phyloP scores from a whole-genome alignment of 1,140 invertebrate genomes.

The Drosophila parabipectinata region DNA sequence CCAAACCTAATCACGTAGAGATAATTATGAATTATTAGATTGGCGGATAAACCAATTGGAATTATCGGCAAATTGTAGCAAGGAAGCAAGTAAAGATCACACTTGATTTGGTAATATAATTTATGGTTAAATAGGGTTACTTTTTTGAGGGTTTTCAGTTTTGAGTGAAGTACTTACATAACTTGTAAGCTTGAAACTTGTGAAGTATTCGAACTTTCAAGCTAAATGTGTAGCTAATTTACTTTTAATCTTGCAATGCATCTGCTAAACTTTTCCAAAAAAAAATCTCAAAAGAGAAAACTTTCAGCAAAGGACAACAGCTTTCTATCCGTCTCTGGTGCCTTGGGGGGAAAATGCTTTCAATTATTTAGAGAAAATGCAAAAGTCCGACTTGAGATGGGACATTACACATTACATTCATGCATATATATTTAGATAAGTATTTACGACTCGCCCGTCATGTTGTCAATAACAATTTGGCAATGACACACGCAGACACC shows the following conservation, averaged over 20 bases:
- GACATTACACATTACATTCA: conserved; percentile 46
- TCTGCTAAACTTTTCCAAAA: conserved; percentile 28
- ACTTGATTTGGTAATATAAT: conserved; percentile 12
- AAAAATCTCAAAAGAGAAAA: conserved; percentile 19
- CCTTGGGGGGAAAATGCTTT: conserved; percentile 64
- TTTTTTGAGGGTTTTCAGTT: too few species aligned
- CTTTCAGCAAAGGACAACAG: conserved; percentile 40
- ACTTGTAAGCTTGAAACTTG: neutral
- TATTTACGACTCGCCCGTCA: conserved; percentile 74
- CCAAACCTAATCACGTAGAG: conserved; percentile 10
- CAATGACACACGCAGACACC: conserved; percentile 49
- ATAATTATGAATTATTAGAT: conserved; percentile 48
- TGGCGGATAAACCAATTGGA: neutral
- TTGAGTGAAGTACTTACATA: neutral
- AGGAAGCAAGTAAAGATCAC: neutral
- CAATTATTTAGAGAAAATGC: conserved; percentile 71
- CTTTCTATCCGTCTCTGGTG: conserved; percentile 29
- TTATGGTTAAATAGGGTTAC: too few species aligned
- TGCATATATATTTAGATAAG: conserved; percentile 66
- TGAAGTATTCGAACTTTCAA: conserved; percentile 6
- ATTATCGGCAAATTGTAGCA: conserved; percentile 3
- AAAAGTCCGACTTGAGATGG: conserved; percentile 44
- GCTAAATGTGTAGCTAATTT: conserved; percentile 36
- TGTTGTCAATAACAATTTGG: conserved; percentile 79
- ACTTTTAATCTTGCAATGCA: conserved; percentile 34